Conservation (phyloP, 2,888 invertebrate species). For the Limnephilus auricula region DNA sequence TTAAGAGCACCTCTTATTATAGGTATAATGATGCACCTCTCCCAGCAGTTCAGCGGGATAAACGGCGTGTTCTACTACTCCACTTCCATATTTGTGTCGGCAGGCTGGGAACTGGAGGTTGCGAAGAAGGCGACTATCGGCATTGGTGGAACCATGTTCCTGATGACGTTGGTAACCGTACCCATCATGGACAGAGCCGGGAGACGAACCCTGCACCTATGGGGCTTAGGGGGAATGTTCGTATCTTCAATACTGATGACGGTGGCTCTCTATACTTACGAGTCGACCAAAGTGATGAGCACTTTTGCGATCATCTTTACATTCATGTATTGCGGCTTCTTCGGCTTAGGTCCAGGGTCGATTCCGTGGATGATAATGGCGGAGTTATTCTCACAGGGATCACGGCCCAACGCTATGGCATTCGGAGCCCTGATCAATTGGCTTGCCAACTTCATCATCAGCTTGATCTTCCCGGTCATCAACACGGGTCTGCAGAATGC, state of each 20-base stretch:
- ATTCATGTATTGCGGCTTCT: slow-evolving; percentile 75
- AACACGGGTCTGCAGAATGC: slow-evolving; percentile 71
- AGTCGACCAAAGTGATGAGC: slow-evolving; percentile 74
- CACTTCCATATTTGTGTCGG: slow-evolving; percentile 80
- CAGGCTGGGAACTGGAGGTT: slow-evolving; percentile 78
- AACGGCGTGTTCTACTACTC: slow-evolving; percentile 85
- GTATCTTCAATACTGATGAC: slow-evolving; percentile 85
- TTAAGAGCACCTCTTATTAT: slow-evolving; percentile 74
- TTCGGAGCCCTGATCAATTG: slow-evolving; percentile 76
- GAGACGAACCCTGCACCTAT: slow-evolving; percentile 83
- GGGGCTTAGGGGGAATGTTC: slow-evolving; percentile 85
- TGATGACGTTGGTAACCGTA: slow-evolving; percentile 86
- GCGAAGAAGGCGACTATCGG: slow-evolving; percentile 85
- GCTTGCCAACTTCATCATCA: slow-evolving; percentile 77
- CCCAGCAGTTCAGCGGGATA: slow-evolving; percentile 76
- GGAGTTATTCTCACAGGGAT: slow-evolving; percentile 76
- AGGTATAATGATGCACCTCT: slow-evolving; percentile 76
- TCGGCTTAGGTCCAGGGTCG: slow-evolving; percentile 77
- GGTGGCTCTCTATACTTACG: slow-evolving; percentile 74
- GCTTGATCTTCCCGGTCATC: slow-evolving; percentile 74
- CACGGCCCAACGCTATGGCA: slow-evolving; percentile 76
- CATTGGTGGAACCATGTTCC: slow-evolving; percentile 83
- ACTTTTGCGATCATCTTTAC: slow-evolving; percentile 76
- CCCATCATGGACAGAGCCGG: slow-evolving; percentile 87
- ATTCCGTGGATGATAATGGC: slow-evolving; percentile 78